phyloP scores from a whole-genome alignment of 2,797 vertebrate species.

The Acropternis orthonyx region DNA sequence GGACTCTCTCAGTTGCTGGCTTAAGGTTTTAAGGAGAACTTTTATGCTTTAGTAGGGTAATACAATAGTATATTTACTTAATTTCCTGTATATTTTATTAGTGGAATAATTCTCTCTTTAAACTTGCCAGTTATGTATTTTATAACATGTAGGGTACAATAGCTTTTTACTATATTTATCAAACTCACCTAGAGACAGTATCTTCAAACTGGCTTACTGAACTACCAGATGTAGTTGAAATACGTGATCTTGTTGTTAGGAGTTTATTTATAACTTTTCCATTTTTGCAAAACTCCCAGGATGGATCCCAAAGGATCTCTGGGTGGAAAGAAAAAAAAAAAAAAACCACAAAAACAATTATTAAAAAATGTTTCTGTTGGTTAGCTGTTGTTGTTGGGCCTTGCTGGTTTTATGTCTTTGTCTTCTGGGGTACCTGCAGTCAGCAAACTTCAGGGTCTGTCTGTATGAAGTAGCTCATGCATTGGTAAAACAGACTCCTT shows the following conservation, averaged over 20 bases:
- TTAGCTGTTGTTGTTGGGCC: neutral
- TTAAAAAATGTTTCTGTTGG: neutral
- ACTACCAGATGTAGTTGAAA: neutral
- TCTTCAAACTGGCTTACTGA: neutral
- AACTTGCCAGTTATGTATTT: neutral
- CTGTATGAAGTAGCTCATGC: neutral
- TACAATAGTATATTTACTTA: neutral
- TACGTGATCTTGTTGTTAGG: neutral
- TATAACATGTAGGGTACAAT: neutral
- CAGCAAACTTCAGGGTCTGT: neutral
- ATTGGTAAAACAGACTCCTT: neutral
- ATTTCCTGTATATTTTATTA: neutral
- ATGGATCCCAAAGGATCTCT: neutral
- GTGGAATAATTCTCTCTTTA: neutral
- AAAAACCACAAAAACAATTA: neutral
- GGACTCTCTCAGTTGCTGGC: neutral
- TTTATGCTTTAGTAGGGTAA: neutral
- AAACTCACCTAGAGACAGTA: neutral
- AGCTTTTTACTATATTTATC: neutral
- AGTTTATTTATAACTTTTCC: neutral
- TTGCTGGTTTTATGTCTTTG: neutral
- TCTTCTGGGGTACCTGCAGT: neutral
- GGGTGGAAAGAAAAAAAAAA: neutral
- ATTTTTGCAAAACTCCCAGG: neutral
- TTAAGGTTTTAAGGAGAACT: neutral